Evolutionary conservation across 1,140 invertebrate genomes (phyloP).

Genomic region (Centruroides vittatus): DNA sequence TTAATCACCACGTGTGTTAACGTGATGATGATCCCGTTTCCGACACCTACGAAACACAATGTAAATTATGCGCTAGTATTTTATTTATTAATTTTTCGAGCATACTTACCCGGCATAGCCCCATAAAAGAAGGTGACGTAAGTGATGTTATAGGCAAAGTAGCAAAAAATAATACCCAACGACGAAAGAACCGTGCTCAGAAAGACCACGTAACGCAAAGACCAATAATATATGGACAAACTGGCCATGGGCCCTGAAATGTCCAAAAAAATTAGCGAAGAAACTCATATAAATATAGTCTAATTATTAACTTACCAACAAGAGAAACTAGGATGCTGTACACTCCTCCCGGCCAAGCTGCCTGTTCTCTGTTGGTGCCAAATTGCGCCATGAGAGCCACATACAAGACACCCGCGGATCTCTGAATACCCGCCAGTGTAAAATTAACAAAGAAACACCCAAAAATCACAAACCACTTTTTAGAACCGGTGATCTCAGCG

Average conservation of each 20-base stretch:
- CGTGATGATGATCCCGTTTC: slow-evolving; percentile 24
- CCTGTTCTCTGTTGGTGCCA: slow-evolving; percentile 9
- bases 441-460: slow-evolving; percentile 10
- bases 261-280: too few relatives aligned
- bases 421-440: slow-evolving; percentile 9
- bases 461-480: background rate
- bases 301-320: too few relatives aligned
- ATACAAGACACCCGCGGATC: slow-evolving; percentile 13
- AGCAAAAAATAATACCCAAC: slow-evolving; percentile 11
- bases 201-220: slow-evolving; percentile 7
- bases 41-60: slow-evolving; percentile 22
- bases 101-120: slow-evolving; percentile 14
- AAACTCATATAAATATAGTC: too few relatives aligned
- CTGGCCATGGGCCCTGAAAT: slow-evolving; percentile 13
- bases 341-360: slow-evolving; percentile 13
- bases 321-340: background rate
- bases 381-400: slow-evolving; percentile 9
- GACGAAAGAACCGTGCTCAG: slow-evolving; percentile 9
- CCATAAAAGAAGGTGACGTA: slow-evolving; percentile 14
- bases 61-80: too few relatives aligned
- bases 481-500: too few relatives aligned
- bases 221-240: slow-evolving; percentile 9
- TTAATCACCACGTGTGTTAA: slow-evolving; percentile 25
- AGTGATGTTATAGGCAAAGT: slow-evolving; percentile 10
- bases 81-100: background rate